Evolutionary conservation across 2,888 invertebrate species (phyloP).

Genomic region (Leptogaster cylindrica): DNA sequence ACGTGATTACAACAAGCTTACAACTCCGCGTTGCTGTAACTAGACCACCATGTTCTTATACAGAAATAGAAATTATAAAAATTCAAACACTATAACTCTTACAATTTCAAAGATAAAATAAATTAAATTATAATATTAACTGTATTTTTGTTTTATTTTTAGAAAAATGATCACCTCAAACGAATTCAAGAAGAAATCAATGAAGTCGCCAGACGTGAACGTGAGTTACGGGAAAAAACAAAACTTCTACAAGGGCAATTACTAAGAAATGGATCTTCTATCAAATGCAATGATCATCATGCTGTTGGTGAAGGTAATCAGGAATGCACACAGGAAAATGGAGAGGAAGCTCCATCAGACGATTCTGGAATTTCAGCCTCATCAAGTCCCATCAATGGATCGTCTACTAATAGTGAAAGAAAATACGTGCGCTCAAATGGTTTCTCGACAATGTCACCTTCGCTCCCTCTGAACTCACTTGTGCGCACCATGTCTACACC

Average conservation of each 20-base stretch:
- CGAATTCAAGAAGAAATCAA: conserved; percentile 90
- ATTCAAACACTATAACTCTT: no score
- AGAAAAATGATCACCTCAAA: conserved; percentile 75
- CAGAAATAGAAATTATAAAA: no score
- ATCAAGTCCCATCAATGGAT: conserved; percentile 56
- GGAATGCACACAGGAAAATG: conserved; percentile 49
- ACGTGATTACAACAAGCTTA: no score
- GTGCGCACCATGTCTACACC: conserved; percentile 59
- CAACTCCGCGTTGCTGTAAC: no score
- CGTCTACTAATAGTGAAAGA: conserved; percentile 52
- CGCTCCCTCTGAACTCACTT: conserved; percentile 59
- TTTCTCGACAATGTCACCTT: conserved; percentile 58
- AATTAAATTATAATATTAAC: conserved; percentile 50
- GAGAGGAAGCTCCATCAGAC: conserved; percentile 59
- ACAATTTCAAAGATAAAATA: no score
- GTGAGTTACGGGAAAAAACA: conserved; percentile 71
- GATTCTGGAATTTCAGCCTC: conserved; percentile 62
- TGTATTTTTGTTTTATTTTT: conserved; percentile 63
- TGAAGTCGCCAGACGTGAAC: conserved; percentile 83
- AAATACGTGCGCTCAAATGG: conserved; percentile 59
- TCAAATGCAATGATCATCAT: neutral
- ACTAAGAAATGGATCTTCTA: conserved; percentile 30
- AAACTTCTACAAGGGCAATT: conserved; percentile 54
- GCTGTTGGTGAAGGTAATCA: neutral
- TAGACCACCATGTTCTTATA: no score